Evolutionary conservation across 2,113 vertebrate genomes (phyloP).

Genomic region (Tyrannus savana): DNA sequence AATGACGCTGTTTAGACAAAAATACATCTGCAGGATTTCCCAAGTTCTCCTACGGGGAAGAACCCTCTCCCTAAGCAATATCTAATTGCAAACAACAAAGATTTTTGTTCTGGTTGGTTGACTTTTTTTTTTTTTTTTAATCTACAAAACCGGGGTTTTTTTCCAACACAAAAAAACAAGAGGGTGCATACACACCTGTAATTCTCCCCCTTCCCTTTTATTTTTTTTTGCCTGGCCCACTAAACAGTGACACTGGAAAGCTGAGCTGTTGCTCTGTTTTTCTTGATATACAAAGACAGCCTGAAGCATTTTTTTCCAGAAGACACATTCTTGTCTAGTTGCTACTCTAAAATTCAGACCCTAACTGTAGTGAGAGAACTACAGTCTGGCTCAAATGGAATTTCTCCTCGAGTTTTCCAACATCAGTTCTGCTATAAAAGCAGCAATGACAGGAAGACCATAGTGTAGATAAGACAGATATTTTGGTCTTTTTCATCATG

Average conservation of each 20-base stretch:
- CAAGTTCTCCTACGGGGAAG: background rate
- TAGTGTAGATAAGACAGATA: background rate
- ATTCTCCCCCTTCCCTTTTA: background rate
- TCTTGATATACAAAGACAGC: background rate
- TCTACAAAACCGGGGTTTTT: background rate
- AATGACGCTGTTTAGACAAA: background rate
- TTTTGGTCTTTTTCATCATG: background rate
- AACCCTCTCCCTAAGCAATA: background rate
- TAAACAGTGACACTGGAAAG: background rate
- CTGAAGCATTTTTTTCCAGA: background rate
- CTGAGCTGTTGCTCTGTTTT: background rate
- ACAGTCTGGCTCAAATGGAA: background rate
- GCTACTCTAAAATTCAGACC: background rate
- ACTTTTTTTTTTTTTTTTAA: background rate
- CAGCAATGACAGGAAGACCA: background rate
- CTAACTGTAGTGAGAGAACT: background rate
- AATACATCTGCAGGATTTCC: background rate
- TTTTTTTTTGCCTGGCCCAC: background rate
- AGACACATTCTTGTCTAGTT: background rate
- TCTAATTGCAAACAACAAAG: background rate
- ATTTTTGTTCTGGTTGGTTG: background rate
- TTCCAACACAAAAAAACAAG: background rate
- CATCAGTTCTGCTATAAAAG: background rate
- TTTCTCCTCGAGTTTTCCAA: background rate
- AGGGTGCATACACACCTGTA: background rate